These are phyloP conservation scores for Chrysomela aeneicollis DNA, from an alignment of 2,888 invertebrate species.

Conservation along the genomic window DNA sequence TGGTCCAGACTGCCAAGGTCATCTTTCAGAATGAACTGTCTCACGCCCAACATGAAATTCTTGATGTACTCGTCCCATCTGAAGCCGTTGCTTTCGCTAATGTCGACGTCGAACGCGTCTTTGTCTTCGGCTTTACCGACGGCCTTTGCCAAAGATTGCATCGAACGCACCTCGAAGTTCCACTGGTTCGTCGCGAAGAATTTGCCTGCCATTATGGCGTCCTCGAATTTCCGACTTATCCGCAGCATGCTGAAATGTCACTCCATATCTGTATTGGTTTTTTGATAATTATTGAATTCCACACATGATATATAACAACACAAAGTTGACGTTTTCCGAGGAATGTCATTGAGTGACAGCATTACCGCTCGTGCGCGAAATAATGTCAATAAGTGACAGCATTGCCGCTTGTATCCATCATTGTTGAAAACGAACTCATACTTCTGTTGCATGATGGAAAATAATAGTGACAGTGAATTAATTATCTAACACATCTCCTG, in stretches of 20 bases:
- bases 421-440: too few relatives aligned
- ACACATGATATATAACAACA: too few relatives aligned
- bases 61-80: conserved; percentile 84
- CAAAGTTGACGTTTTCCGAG: too few relatives aligned
- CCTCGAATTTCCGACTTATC: conserved; percentile 80
- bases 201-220: conserved; percentile 79
- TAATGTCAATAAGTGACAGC: too few relatives aligned
- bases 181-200: conserved; percentile 89
- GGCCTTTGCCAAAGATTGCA: conserved; percentile 67
- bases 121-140: conserved; percentile 65
- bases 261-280: too few relatives aligned
- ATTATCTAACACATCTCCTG: too few relatives aligned
- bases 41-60: conserved; percentile 83
- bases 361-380: too few relatives aligned
- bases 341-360: too few relatives aligned
- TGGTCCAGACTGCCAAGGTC: conserved; percentile 69
- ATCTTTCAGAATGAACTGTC: conserved; percentile 84
- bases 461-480: too few relatives aligned
- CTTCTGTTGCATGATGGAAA: too few relatives aligned
- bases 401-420: too few relatives aligned
- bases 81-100: conserved; percentile 64
- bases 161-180: conserved; percentile 75
- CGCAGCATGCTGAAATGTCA: conserved; percentile 82
- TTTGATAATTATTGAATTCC: too few relatives aligned
- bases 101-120: conserved; percentile 71